Base-by-base conservation (phyloP, 2,797 vertebrate species). In the Platyrinchus mystaceus region DNA sequence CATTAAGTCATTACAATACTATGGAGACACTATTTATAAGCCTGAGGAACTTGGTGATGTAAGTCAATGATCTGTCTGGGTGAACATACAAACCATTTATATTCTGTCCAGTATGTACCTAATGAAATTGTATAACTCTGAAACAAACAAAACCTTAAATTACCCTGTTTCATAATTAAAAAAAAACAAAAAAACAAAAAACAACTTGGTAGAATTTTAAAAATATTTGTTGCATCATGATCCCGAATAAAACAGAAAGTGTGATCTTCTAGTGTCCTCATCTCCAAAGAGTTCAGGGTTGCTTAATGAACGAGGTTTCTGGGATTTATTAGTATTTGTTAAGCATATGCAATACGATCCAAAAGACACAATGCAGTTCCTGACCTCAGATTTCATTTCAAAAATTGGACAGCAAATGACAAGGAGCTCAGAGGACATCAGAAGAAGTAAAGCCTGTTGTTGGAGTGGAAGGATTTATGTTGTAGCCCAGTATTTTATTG, bases 381-480 rank as follows among this genome's bases (percentile, higher is more conserved):
- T 24, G 56, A 91, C 87, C 55, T 79, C 62, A 78, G 47, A 93
- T 91, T 94, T 55, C 70, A 50, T 32, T 87, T 14, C 8, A 85
- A 83, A 94, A 85, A 34, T 30, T 27, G 69, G 43, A 64, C 39
- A 68, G 41, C 22, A 89, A 63, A 89, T 62, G n/a, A 58, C 78
- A 68, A 58, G 15, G 7, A 71, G 14, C 60, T 80, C 81, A 75
- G 75, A 66, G 56, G 70, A 74, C 26, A 93, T 87, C 80, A 91
- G 59, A 90, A 84, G 34, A 64, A 76, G n/a, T 39, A 74, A 90
- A 83, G 4, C 56, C 15, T 85, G n/a, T 43, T 80, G 43, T 75
- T 84, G 43, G 43, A 80, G 23, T 74, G 41, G 74, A 84, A 86
- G 47, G 44, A 87, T 95, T 93, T 93, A 80, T 89, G 36, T 39